phyloP scores from a whole-genome alignment of 2,113 vertebrate genomes.

The Numida meleagris region DNA sequence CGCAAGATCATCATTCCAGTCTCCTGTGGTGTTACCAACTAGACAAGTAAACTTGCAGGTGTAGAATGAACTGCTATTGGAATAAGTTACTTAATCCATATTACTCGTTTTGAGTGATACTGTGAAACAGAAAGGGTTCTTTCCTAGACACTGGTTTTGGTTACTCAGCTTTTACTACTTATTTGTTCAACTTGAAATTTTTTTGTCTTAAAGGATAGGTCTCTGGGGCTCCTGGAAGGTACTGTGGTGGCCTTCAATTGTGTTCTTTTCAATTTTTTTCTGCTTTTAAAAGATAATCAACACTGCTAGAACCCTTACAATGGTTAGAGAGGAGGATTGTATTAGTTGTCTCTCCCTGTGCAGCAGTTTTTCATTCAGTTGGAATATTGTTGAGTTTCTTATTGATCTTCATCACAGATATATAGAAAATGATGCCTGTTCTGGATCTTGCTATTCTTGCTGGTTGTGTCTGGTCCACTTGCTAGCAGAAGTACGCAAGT shows the following conservation, averaged over 20 bases:
- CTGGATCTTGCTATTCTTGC: not conserved
- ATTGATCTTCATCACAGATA: not conserved
- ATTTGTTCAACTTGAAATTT: not conserved
- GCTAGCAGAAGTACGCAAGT: not conserved
- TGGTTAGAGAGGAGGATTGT: not conserved
- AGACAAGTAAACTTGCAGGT: not conserved
- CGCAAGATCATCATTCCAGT: not conserved
- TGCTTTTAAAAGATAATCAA: not conserved
- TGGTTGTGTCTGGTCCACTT: not conserved
- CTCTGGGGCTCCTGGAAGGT: not conserved
- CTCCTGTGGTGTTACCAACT: not conserved
- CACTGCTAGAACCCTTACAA: fast-evolving
- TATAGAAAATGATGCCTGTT: not conserved
- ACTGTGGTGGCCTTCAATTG: not conserved
- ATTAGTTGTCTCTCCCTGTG: not conserved
- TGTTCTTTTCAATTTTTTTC: not conserved
- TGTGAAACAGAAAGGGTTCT: not conserved
- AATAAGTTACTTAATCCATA: not conserved
- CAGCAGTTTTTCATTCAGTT: not conserved
- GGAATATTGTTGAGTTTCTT: not conserved
- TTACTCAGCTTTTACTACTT: not conserved
- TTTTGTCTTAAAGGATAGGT: not conserved
- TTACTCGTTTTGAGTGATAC: not conserved
- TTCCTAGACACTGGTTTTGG: not conserved
- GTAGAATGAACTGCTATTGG: not conserved